phyloP scores from a whole-genome alignment of 23 tunicate species.

The Ascidia mentula region DNA sequence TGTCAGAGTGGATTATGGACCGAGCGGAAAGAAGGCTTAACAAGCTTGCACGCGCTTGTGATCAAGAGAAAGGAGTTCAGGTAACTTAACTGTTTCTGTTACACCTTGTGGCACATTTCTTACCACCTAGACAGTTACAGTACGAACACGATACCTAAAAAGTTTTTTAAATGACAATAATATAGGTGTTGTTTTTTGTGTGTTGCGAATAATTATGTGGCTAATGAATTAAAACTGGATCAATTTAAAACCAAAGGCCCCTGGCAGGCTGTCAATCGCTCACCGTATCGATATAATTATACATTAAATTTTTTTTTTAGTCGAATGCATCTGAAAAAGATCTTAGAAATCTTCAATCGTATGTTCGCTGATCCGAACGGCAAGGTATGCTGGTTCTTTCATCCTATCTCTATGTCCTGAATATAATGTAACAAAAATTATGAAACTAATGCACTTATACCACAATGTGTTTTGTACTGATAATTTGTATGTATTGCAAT shows the following conservation, averaged over 20 bases:
- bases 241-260: too few species aligned
- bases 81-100: constrained; percentile 27
- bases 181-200: background rate
- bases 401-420: background rate
- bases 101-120: too few species aligned
- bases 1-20: constrained; percentile 88
- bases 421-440: background rate
- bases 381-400: constrained; percentile 54
- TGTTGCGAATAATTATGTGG: too few species aligned
- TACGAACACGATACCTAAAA: background rate
- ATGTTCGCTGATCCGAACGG: constrained; percentile 99
- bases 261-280: too few species aligned
- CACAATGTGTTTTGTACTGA: too few species aligned
- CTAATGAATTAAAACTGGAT: too few species aligned
- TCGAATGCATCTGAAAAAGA: constrained; percentile 80
- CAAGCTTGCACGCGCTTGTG: constrained; percentile 57
- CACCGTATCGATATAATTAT: too few species aligned
- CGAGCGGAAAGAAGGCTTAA: constrained; percentile 87
- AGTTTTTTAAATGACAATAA: background rate
- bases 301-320: constrained; percentile 50
- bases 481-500: too few species aligned
- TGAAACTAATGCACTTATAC: background rate
- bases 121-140: too few species aligned
- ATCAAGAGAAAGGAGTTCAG: constrained; percentile 52
- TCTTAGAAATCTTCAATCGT: constrained; percentile 86